These are phyloP conservation scores for Galagoides demidoff DNA, from an alignment of 2,797 vertebrate genomes.

Conservation along the genomic window DNA sequence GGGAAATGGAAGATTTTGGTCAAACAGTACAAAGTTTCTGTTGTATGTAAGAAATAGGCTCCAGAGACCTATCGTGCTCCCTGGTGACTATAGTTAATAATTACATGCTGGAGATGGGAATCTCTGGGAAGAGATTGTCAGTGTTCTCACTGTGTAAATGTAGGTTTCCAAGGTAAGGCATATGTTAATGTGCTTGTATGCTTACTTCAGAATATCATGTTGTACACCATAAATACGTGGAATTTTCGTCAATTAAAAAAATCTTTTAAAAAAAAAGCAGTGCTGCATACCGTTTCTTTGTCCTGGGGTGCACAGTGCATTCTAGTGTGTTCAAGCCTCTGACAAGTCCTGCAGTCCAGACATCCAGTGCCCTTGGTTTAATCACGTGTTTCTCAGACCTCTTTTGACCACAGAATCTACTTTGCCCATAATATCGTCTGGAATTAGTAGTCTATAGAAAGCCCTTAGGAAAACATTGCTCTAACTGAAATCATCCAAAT, in stretches of 20 bases:
- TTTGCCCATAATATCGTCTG: background rate
- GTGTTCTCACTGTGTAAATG: background rate
- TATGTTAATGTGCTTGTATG: background rate
- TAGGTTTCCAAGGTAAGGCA: background rate
- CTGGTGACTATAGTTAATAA: background rate
- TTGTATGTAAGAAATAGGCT: background rate
- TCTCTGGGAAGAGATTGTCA: background rate
- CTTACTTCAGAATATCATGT: background rate
- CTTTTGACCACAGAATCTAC: background rate
- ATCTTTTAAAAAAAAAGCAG: background rate
- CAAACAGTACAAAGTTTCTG: background rate
- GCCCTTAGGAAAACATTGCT: slow-evolving; percentile 35
- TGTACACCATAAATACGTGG: background rate
- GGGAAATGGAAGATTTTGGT: background rate
- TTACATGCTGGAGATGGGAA: background rate
- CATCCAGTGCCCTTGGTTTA: background rate
- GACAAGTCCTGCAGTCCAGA: slow-evolving; percentile 8
- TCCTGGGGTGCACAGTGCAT: background rate
- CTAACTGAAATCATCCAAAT: background rate
- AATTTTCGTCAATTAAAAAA: background rate
- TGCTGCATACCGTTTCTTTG: background rate
- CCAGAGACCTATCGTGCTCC: background rate
- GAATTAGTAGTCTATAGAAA: slow-evolving; percentile 32
- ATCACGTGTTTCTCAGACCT: background rate
- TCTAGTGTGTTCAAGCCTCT: background rate